Evolutionary conservation across 1,140 invertebrate species (phyloP), one percentile per base, ranked within the genome.

Genomic region (Rhyacophila brunnea): DNA sequence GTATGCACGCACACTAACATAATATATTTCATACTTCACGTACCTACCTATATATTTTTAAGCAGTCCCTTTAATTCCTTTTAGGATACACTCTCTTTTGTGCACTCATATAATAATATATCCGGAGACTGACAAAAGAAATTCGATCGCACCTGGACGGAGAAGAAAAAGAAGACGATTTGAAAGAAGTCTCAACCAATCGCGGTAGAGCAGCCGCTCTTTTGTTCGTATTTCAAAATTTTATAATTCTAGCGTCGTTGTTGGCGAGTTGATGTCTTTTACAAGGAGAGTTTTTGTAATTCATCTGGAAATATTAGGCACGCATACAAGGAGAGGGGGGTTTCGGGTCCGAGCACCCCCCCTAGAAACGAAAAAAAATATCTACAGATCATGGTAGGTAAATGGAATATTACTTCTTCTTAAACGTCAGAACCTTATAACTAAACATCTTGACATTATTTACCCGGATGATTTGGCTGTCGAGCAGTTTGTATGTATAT

Each of bases 71-170:
- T 55, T 55, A 55, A 44, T 55, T 55, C 20, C 43, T 38, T 46
- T 46, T 55, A 46, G 43, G 23, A 46, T 19, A n/a, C 51, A 44
- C 46, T 53, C 19, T 38, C 32, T 18, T 55, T 55, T 55, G 52
- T 55, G 36, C 17, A 55, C 46, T 55, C 46, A 32, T 45, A 55
- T 55, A 55, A 55, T 55, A 28, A 28, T 28, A 28, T 28, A 55
- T 55, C 52, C 52, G 52, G 52, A 55, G 15, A 46, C 36, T 55
- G 28, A 55, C 52, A 55, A 55, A 53, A 38, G 52, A 55, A 55
- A 55, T 43, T 43, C 20, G 52, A 55, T 55, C 44, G 52, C 52
- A 55, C 52, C 52, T 55, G 52, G 52, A 46, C 52, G 28, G 48
- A 9, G 28, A 11, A 38, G 36, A 51, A 19, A 19, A 20, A 40